A percentile compares a stretch with the other conserved stretches of the same genome.
Conservation (phyloP, 2,888 invertebrate species). For the Coelinius sp. region DNA sequence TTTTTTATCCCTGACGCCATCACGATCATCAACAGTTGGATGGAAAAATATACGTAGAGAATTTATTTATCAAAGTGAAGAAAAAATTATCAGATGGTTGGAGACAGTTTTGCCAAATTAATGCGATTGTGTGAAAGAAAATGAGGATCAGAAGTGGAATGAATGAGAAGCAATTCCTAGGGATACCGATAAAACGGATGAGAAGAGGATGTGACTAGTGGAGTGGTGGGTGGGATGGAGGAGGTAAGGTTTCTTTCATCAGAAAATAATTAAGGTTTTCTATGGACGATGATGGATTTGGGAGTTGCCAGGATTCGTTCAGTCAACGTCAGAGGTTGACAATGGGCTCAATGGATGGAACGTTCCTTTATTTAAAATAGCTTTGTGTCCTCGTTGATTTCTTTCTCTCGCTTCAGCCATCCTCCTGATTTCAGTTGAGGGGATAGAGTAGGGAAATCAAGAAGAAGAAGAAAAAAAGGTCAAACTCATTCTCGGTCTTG, state of each 20-base stretch:
- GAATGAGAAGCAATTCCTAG: slow-evolving; percentile 26
- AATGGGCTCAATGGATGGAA: slow-evolving; percentile 70
- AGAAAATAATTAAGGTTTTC: slow-evolving; percentile 71
- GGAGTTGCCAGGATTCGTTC: slow-evolving; percentile 63
- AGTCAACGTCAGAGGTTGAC: slow-evolving; percentile 70
- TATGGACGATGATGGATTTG: slow-evolving; percentile 70
- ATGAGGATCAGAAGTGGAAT: slow-evolving; percentile 24
- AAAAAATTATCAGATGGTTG: slow-evolving; percentile 6
- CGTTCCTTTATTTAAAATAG: slow-evolving; percentile 71
- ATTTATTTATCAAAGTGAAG: too few species aligned
- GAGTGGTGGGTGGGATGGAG: background rate
- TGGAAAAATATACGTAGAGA: too few species aligned
- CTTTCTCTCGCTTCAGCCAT: slow-evolving; percentile 41
- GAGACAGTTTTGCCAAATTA: slow-evolving; percentile 8
- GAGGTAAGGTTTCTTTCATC: slow-evolving; percentile 64
- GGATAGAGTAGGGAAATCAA: slow-evolving; percentile 20
- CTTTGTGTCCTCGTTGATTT: slow-evolving; percentile 64
- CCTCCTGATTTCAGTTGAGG: slow-evolving; percentile 42
- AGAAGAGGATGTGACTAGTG: background rate
- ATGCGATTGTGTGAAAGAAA: slow-evolving; percentile 17
- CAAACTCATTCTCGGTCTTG: slow-evolving; percentile 18
- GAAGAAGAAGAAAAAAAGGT: slow-evolving; percentile 43
- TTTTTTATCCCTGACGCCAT: too few species aligned
- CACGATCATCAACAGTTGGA: too few species aligned
- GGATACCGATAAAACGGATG: slow-evolving; percentile 15